Evolutionary conservation across 2,797 vertebrate species (phyloP), one percentile per base, ranked within the genome.

Genomic region (Cryptoblepharus egeriae): DNA sequence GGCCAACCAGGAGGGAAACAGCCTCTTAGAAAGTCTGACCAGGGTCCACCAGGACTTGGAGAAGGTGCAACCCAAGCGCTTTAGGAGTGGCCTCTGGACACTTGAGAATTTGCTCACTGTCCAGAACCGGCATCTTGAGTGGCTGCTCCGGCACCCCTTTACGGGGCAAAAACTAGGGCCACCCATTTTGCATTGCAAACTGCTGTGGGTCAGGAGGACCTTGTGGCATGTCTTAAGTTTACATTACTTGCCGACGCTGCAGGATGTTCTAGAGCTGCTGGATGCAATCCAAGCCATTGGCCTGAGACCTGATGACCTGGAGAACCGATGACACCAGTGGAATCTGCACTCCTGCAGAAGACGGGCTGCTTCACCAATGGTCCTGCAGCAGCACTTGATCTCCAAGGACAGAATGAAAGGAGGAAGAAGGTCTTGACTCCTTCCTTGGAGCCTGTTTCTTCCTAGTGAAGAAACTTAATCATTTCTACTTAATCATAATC

Each of bases 121-220:
- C 64, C 55, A 71, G 28, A 0, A 2, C 6, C 2, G 2, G 0
- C 1, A 1, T 1, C 69, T 72, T 8, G 13, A 0, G 1, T 1
- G 22, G 35, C 61, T 64, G 11, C 13, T 10, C 0, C 3, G 2
- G 12, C 69, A 20, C 1, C 39, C 58, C 0, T 6, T n/a, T 1
- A 26, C 20, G 0, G 5, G 26, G 3, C 5, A 20, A 22, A 8
- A 37, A 0, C 22, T 63, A 30, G 58, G 9, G 5, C 4, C 0
- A 1, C 15, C 22, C 0, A 37, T 52, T 24, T 3, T 63, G 1
- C 49, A 63, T 2, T 2, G 12, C 1, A 18, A 1, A 6, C 60
- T 80, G n/a, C 0, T 2, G 0, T 0, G 1, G 0, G 2, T 49
- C 58, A 3, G 4, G 30, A 4, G 2, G 15, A 1, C 26, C 9